phyloP scores from a whole-genome alignment of 2,888 invertebrate genomes.

The Epinotia brunnichana region DNA sequence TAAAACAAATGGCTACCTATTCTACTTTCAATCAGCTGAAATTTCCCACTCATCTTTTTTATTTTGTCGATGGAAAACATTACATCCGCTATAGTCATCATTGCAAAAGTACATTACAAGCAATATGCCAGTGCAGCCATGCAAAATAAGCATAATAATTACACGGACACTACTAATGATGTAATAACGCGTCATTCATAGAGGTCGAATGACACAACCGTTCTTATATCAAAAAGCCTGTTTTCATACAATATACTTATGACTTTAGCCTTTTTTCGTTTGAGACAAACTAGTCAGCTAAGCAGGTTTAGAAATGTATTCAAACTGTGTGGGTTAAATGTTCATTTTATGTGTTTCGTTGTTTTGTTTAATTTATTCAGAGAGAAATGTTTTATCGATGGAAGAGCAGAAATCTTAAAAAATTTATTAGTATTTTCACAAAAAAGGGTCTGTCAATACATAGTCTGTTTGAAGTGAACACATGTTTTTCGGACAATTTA shows the following conservation, averaged over 20 bases:
- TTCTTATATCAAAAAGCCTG: not conserved
- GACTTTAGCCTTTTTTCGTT: not conserved
- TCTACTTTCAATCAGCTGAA: no score
- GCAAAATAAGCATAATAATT: slow-evolving; percentile 12
- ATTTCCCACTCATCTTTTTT: no score
- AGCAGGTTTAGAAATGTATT: slow-evolving; percentile 2
- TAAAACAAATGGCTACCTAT: no score
- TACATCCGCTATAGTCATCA: no score
- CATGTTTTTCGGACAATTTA: no score
- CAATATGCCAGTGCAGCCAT: not conserved
- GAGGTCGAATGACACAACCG: slow-evolving; percentile 15
- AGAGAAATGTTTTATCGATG: not conserved
- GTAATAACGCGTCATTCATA: not conserved
- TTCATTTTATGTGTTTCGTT: not conserved
- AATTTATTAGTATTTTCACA: no score
- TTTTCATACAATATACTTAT: not conserved
- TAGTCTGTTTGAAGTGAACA: no score
- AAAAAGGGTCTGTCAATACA: no score
- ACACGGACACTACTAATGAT: not conserved
- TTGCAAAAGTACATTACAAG: no score
- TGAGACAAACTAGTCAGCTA: not conserved
- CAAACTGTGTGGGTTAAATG: not conserved
- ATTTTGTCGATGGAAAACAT: no score
- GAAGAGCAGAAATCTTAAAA: not conserved
- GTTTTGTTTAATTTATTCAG: not conserved